Percentiles rank a stretch among this genome's conserved stretches.
phyloP scores from a whole-genome alignment of 1,140 invertebrate genomes.

The Calliopsis andreniformis region DNA sequence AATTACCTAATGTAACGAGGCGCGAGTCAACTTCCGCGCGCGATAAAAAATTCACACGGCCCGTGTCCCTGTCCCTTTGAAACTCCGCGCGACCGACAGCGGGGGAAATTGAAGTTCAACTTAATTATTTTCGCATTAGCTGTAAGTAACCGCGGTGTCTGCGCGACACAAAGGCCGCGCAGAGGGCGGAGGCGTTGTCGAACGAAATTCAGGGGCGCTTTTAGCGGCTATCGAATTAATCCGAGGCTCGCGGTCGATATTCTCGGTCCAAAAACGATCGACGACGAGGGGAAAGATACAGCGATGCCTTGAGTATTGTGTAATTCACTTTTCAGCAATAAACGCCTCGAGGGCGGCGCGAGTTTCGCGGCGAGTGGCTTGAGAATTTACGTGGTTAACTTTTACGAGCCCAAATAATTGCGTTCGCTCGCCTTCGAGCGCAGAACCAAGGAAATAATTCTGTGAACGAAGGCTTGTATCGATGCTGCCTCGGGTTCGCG shows the following conservation, averaged over 20 bases:
- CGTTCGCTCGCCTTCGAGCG: slow-evolving; percentile 32
- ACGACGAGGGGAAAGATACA: neutral
- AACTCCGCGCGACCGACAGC: slow-evolving; percentile 5
- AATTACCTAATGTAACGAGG: slow-evolving; percentile 43
- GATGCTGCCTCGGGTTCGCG: too few relatives aligned
- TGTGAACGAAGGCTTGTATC: slow-evolving; percentile 1
- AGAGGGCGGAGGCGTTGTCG: neutral
- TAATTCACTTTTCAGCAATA: slow-evolving; percentile 59
- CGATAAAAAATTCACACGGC: slow-evolving; percentile 37
- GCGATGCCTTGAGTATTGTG: slow-evolving; percentile 38
- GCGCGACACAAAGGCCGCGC: slow-evolving; percentile 20
- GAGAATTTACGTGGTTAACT: slow-evolving; percentile 60
- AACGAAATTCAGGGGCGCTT: slow-evolving; percentile 56
- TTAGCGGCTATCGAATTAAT: slow-evolving; percentile 61
- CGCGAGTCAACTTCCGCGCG: neutral
- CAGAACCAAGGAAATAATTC: slow-evolving; percentile 26
- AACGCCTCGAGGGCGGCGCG: slow-evolving; percentile 47
- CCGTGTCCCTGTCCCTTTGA: slow-evolving; percentile 16
- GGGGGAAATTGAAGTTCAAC: slow-evolving; percentile 50
- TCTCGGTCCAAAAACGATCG: neutral
- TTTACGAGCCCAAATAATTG: slow-evolving; percentile 62
- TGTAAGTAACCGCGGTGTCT: slow-evolving; percentile 46
- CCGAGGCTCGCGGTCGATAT: slow-evolving; percentile 34
- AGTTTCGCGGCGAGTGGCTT: slow-evolving; percentile 43
- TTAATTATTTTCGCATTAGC: slow-evolving; percentile 57